Conservation (phyloP, 1,140 invertebrate species). For the Drosophila subobscura region DNA sequence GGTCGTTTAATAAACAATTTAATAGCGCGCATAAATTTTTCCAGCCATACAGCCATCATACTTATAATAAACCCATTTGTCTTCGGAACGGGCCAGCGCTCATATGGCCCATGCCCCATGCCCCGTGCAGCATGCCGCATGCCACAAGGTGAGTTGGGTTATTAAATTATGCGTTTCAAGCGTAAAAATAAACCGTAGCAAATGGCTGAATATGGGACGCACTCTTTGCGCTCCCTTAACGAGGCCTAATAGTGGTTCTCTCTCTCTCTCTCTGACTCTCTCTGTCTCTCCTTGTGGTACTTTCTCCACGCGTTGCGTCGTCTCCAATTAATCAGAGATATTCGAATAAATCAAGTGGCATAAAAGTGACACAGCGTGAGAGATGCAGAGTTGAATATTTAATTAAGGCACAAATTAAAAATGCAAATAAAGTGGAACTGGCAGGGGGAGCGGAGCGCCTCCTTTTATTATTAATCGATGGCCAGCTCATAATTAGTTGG, state of each 20-base stretch:
- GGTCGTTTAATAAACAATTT: constrained; percentile 81
- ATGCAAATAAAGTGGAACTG: constrained; percentile 81
- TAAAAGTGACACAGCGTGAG: constrained; percentile 81
- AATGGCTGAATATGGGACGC: constrained; percentile 69
- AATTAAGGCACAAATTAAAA: constrained; percentile 80
- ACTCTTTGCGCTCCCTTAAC: constrained; percentile 49
- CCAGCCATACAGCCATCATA: constrained; percentile 72
- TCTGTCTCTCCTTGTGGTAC: constrained; percentile 17
- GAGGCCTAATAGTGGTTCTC: constrained; percentile 63
- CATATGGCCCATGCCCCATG: constrained; percentile 39
- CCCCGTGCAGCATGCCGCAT: neutral
- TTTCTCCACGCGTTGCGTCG: constrained; percentile 66
- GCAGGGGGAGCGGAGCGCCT: constrained; percentile 40
- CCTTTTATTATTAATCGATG: constrained; percentile 78
- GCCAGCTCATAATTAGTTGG: constrained; percentile 70
- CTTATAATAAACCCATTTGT: constrained; percentile 81
- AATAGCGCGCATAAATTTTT: constrained; percentile 79
- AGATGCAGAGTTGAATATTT: constrained; percentile 80
- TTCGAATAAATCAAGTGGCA: constrained; percentile 78
- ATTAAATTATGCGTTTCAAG: constrained; percentile 79
- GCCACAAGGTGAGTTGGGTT: constrained; percentile 33
- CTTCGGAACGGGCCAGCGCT: constrained; percentile 52
- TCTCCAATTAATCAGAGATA: constrained; percentile 78
- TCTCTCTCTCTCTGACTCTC: constrained; percentile 2
- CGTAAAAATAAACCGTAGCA: constrained; percentile 80